Conservation (phyloP, 1,140 invertebrate species). For the Prorops nasuta region DNA sequence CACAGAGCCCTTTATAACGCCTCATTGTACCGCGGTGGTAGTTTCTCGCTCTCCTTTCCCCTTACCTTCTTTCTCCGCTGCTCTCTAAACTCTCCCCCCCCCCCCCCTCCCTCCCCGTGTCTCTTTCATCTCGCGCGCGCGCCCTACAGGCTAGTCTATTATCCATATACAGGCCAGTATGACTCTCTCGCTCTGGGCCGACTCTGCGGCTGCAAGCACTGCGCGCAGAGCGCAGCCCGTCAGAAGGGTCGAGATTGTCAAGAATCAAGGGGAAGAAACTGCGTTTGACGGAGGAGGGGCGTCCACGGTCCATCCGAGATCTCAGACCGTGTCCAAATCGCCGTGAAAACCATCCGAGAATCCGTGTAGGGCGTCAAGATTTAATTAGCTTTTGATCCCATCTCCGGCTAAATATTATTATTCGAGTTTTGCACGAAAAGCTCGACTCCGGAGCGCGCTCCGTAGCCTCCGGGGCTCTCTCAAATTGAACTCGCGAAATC, state of each 20-base stretch:
- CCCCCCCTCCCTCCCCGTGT: background rate
- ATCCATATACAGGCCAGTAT: too few relatives aligned
- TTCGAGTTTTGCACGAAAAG: background rate
- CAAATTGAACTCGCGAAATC: background rate
- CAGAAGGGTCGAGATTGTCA: background rate
- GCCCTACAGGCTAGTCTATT: background rate
- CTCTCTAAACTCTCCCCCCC: too few relatives aligned
- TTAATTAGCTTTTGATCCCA: conserved; percentile 23
- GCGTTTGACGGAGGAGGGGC: background rate
- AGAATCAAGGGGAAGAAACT: background rate
- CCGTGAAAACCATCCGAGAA: conserved; percentile 4
- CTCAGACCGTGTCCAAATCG: background rate
- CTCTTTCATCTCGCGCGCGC: background rate
- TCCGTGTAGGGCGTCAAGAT: background rate
- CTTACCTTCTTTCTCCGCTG: conserved; percentile 28
- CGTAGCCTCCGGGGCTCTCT: background rate
- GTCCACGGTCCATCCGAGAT: background rate
- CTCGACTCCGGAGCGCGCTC: too few relatives aligned
- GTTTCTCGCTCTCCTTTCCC: conserved; percentile 8
- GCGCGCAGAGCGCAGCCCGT: background rate
- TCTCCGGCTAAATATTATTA: background rate
- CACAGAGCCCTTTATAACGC: conserved; percentile 51
- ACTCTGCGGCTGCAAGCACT: background rate
- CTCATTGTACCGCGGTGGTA: conserved; percentile 37
- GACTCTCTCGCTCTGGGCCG: background rate